Evolutionary conservation across 2,888 invertebrate species (phyloP).

Genomic region (Nemoura dubitans): DNA sequence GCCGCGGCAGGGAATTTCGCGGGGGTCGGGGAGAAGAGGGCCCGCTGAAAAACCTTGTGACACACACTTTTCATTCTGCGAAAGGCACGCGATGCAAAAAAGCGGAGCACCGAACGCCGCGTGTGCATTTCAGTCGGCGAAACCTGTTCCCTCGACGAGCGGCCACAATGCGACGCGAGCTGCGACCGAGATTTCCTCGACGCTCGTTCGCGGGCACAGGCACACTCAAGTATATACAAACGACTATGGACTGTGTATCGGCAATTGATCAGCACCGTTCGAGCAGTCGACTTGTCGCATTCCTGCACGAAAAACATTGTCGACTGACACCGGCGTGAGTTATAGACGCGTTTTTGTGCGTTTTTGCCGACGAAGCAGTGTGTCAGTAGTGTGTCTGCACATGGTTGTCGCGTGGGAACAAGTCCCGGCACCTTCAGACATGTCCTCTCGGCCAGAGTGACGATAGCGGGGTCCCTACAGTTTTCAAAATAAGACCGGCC

Average conservation of each 20-base stretch:
- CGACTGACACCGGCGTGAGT: not conserved
- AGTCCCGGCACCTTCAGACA: too few relatives aligned
- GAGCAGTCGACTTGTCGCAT: not conserved
- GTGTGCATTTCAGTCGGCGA: not conserved
- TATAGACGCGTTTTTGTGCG: not conserved
- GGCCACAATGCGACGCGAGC: not conserved
- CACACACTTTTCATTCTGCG: not conserved
- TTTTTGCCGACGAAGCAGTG: not conserved
- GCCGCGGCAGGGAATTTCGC: conserved; percentile 28
- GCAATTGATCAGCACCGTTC: conserved; percentile 17
- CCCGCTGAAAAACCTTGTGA: not conserved
- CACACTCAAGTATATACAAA: too few relatives aligned
- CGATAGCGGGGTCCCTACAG: not conserved
- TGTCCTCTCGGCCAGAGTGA: not conserved
- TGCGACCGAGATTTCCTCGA: too few relatives aligned
- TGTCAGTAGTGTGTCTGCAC: not conserved
- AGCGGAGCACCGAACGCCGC: not conserved
- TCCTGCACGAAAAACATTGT: conserved; percentile 29
- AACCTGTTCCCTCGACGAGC: conserved; percentile 31
- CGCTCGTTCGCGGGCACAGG: too few relatives aligned
- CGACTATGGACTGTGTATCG: conserved; percentile 25
- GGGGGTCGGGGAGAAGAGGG: too few relatives aligned
- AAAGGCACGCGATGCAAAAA: not conserved
- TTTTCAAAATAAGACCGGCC: not conserved
- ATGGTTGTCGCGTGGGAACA: not conserved